Evolutionary conservation across 2,113 vertebrate species (phyloP).

Genomic region (Alouatta palliata): DNA sequence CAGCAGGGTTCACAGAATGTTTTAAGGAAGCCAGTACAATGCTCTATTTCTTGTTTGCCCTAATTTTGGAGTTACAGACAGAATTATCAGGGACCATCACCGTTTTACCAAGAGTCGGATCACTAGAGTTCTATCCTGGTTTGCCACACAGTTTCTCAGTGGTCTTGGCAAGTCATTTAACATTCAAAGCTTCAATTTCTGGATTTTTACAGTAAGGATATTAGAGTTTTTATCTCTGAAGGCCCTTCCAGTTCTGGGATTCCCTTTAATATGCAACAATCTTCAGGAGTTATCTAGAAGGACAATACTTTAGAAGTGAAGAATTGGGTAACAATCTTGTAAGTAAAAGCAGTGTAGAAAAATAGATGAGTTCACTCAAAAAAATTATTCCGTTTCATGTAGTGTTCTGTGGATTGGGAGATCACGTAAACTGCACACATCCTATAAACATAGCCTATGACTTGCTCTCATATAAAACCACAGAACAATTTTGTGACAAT

Average conservation of each 20-base stretch:
- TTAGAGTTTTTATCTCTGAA: background rate
- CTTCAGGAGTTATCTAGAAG: background rate
- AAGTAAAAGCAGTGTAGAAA: constrained; percentile 9
- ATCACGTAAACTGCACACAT: background rate
- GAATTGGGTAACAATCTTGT: background rate
- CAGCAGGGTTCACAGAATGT: background rate
- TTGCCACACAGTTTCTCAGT: background rate
- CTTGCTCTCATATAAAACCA: background rate
- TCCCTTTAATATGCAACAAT: background rate
- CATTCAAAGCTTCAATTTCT: background rate
- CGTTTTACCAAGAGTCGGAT: background rate
- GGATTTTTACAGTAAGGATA: background rate
- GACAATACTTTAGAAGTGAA: background rate
- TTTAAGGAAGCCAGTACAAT: background rate
- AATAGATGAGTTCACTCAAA: background rate
- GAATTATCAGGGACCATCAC: background rate
- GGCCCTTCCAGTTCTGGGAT: background rate
- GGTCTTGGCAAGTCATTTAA: background rate
- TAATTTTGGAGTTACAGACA: background rate
- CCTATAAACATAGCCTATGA: background rate
- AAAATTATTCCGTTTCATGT: background rate
- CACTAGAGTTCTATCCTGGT: too few species aligned
- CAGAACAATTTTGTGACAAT: background rate
- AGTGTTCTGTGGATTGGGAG: background rate
- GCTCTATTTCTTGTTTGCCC: background rate